phyloP scores from a whole-genome alignment of 2,113 vertebrate species.

The Rhodinocichla rosea region DNA sequence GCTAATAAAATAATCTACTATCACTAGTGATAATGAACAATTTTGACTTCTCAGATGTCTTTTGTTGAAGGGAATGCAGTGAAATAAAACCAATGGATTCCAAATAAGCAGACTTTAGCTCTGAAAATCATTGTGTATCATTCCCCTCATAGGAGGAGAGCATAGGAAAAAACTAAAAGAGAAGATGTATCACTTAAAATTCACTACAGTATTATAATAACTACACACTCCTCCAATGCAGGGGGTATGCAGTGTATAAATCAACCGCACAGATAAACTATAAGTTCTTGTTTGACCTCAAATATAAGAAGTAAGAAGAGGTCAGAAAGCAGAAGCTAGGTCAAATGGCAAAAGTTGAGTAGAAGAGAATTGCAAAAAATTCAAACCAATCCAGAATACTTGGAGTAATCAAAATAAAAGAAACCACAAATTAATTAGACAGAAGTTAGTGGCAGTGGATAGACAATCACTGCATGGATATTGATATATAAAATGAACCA shows the following conservation, averaged over 20 bases:
- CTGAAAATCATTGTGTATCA: neutral
- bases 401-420: neutral
- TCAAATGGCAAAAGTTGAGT: neutral
- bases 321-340: neutral
- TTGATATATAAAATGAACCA: neutral
- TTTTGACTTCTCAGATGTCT: neutral
- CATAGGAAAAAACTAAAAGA: neutral
- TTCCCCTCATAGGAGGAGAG: neutral
- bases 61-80: neutral
- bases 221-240: neutral
- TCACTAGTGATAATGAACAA: neutral
- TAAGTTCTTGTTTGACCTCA: neutral
- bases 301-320: neutral
- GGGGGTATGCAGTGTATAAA: neutral
- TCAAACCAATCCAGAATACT: neutral
- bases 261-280: neutral
- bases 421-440: neutral
- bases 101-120: neutral
- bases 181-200: neutral
- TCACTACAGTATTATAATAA: neutral
- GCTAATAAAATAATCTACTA: neutral
- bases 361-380: neutral
- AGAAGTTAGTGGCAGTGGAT: neutral
- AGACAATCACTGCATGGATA: neutral
- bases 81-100: neutral